Evolutionary conservation across 2,888 invertebrate genomes (phyloP).

Genomic region (Oscheius sp.): DNA sequence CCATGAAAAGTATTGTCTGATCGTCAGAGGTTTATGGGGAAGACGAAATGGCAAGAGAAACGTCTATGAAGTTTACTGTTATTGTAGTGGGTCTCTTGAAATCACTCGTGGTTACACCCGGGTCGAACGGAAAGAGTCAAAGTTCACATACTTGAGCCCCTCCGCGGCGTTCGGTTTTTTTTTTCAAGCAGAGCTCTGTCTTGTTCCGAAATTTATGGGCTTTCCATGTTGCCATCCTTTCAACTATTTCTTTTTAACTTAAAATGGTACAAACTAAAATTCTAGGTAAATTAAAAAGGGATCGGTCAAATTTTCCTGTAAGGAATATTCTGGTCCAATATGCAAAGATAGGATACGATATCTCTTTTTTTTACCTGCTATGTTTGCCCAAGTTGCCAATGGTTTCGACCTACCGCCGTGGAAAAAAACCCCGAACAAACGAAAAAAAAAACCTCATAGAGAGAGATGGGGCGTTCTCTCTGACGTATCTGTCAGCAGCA

Average conservation of each 20-base stretch:
- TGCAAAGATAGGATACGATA: neutral
- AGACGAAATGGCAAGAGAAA: too few species aligned
- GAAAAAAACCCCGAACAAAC: neutral
- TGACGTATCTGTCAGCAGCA: too few species aligned
- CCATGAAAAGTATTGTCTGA: too few species aligned
- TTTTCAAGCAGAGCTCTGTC: neutral
- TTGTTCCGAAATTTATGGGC: neutral
- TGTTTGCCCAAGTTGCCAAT: constrained; percentile 14
- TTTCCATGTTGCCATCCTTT: neutral
- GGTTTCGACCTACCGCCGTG: neutral
- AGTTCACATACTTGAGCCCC: constrained; percentile 26
- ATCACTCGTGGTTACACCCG: neutral
- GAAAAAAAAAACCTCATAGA: neutral
- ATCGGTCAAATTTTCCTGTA: too few species aligned
- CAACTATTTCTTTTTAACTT: too few species aligned
- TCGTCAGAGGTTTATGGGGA: too few species aligned
- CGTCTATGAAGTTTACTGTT: too few species aligned
- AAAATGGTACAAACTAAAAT: too few species aligned
- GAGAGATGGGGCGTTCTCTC: too few species aligned
- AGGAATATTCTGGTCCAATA: too few species aligned
- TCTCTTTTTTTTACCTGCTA: neutral
- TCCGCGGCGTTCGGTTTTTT: constrained; percentile 21
- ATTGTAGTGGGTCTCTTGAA: neutral
- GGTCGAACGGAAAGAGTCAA: neutral
- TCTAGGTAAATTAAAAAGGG: too few species aligned